phyloP scores from a whole-genome alignment of 2,113 vertebrate genomes.

The Cyprinodon variegatus region DNA sequence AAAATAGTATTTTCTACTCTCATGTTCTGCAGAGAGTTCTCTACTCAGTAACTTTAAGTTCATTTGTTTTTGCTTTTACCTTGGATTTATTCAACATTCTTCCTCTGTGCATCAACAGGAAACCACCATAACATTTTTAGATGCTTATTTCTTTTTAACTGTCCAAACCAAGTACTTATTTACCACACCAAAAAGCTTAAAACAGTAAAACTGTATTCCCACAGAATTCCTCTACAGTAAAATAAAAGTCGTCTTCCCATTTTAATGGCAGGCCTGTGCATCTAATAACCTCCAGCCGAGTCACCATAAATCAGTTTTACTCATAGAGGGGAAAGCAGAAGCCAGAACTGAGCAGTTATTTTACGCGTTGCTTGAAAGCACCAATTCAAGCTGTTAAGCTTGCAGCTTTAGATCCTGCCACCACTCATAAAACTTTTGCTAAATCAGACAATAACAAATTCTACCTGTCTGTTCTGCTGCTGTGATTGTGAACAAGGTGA shows the following conservation, averaged over 20 bases:
- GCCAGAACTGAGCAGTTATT: not conserved
- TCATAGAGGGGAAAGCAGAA: not conserved
- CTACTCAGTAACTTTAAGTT: no score
- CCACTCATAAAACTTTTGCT: not conserved
- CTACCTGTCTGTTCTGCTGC: constrained; percentile 3
- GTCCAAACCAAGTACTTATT: no score
- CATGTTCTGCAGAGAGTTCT: no score
- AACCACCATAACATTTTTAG: no score
- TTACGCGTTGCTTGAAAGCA: not conserved
- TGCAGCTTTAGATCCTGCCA: not conserved
- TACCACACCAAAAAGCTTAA: no score
- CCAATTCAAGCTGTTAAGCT: not conserved
- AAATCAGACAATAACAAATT: not conserved
- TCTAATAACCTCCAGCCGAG: not conserved
- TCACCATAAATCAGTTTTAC: not conserved
- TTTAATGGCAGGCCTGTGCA: not conserved
- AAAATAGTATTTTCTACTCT: no score
- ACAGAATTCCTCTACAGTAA: not conserved
- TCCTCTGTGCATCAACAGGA: no score
- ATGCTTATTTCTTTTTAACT: no score
- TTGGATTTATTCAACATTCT: no score
- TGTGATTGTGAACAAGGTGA: constrained; percentile 8
- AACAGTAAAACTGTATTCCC: no score
- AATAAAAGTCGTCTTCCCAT: not conserved
- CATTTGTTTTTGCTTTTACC: no score